Conservation (phyloP, 2,888 invertebrate species). For the Pterostichus niger region DNA sequence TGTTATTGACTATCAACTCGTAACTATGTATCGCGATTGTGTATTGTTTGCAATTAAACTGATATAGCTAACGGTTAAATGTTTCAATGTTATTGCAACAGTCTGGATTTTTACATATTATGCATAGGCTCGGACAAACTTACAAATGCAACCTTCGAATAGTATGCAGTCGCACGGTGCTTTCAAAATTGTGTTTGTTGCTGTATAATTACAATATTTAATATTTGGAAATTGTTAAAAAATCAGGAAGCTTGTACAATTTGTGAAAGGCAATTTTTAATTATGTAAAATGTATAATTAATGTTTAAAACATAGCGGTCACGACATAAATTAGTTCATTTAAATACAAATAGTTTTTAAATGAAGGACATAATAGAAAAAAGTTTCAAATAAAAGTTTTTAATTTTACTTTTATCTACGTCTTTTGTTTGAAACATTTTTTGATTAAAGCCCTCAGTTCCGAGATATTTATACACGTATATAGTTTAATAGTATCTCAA, state of each 20-base stretch:
- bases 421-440: too few species aligned
- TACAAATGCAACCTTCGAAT: background rate
- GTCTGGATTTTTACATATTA: background rate
- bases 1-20: slow-evolving; percentile 11
- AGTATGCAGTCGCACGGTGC: background rate
- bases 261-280: background rate
- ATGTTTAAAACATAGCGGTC: background rate
- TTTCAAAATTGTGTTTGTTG: background rate
- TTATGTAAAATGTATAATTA: slow-evolving; percentile 8
- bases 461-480: too few species aligned
- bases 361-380: too few species aligned
- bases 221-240: background rate
- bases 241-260: background rate
- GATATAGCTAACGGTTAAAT: background rate
- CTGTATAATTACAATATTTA: background rate
- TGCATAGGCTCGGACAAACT: background rate
- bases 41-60: background rate
- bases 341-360: too few species aligned
- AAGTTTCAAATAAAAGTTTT: too few species aligned
- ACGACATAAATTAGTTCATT: background rate
- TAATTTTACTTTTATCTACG: too few species aligned
- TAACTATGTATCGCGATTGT: background rate
- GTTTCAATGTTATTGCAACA: slow-evolving; percentile 13
- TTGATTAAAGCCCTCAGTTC: too few species aligned
- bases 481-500: too few species aligned